These are phyloP conservation scores for Achroia grisella DNA, from an alignment of 1,140 invertebrate genomes.

Conservation along the genomic window DNA sequence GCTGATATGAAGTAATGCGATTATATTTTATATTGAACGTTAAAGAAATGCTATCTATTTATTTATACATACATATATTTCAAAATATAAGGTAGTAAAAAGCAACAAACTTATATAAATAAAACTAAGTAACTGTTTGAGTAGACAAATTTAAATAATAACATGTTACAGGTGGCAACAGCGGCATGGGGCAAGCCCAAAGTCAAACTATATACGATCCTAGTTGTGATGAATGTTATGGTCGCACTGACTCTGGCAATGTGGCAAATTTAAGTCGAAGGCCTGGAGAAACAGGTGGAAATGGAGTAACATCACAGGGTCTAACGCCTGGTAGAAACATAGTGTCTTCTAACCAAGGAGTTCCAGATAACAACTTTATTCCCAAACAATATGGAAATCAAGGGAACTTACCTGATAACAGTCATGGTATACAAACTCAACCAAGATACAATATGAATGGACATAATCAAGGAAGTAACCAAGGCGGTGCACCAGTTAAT, in stretches of 20 bases:
- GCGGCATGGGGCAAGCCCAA: constrained; percentile 88
- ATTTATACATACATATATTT: no score
- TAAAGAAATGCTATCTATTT: no score
- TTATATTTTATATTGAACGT: no score
- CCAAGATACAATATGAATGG: constrained; percentile 1
- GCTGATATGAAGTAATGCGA: no score
- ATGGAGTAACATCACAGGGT: not conserved
- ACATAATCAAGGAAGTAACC: not conserved
- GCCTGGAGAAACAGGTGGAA: not conserved
- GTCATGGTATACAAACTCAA: not conserved
- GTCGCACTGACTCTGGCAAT: constrained; percentile 22
- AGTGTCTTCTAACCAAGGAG: no score
- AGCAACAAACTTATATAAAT: no score
- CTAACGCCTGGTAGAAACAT: constrained; percentile 1
- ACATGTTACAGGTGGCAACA: constrained; percentile 75
- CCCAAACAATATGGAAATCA: not conserved
- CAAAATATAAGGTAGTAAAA: no score
- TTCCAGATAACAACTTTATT: no score
- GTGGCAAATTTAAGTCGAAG: constrained; percentile 30
- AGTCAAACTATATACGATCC: constrained; percentile 78
- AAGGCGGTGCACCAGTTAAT: not conserved
- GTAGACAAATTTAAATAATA: not conserved
- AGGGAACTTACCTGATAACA: not conserved
- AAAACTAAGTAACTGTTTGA: not conserved
- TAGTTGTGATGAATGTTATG: constrained; percentile 65